Percentiles rank a stretch among this genome's conserved stretches.
Conservation (phyloP, 2,797 vertebrate species). For the Scolopax rusticola region DNA sequence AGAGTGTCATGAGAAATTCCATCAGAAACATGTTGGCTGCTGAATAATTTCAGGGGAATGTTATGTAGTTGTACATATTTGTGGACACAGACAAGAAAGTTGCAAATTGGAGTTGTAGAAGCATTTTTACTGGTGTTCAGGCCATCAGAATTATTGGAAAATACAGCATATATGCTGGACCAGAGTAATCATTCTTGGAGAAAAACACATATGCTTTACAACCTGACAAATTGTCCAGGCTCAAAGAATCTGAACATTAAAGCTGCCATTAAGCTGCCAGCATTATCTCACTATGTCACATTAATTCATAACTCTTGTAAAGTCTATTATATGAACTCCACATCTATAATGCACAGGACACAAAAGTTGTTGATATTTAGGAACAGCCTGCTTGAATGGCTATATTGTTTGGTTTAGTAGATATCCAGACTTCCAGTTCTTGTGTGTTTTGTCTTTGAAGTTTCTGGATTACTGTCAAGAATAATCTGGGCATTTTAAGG, state of each 20-base stretch:
- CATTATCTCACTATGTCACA: not conserved
- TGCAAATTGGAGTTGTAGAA: not conserved
- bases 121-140: not conserved
- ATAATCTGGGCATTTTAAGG: conserved; percentile 30
- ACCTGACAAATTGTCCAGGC: not conserved
- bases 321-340: not conserved
- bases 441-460: conserved; percentile 59
- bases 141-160: not conserved
- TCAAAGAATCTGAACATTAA: not conserved
- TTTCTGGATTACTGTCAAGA: conserved; percentile 55
- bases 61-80: not conserved
- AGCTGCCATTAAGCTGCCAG: not conserved
- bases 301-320: not conserved
- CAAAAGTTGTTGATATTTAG: not conserved
- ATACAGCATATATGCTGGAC: not conserved
- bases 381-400: not conserved
- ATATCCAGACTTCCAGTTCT: conserved; percentile 52
- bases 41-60: not conserved
- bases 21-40: not conserved
- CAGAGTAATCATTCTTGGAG: not conserved
- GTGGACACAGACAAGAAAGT: not conserved
- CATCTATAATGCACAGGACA: not conserved
- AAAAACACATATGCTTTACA: not conserved
- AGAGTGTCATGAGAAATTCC: not conserved
- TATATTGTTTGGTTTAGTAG: conserved; percentile 8